Percentiles rank a stretch among this genome's conserved stretches.
These are phyloP conservation scores for Eupithecia centaureata DNA, from an alignment of 2,888 invertebrate species.

Conservation along the genomic window DNA sequence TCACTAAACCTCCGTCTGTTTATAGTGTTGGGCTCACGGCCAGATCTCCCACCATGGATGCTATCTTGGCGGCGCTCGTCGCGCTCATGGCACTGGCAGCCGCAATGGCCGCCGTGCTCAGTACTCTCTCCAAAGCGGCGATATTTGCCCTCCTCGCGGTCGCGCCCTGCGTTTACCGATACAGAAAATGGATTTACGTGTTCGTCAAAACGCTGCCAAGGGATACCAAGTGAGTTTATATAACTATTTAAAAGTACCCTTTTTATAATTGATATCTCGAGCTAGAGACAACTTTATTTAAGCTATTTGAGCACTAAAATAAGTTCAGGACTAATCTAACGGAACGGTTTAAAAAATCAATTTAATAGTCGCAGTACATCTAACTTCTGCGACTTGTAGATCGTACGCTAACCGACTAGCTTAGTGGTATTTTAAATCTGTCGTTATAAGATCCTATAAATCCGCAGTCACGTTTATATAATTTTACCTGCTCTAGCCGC, in stretches of 20 bases:
- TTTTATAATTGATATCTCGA: background rate
- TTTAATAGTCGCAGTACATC: background rate
- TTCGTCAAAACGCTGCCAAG: constrained; percentile 86
- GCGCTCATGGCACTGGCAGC: constrained; percentile 81
- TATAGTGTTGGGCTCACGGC: constrained; percentile 71
- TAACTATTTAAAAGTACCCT: background rate
- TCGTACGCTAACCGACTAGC: background rate
- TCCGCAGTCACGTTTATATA: background rate
- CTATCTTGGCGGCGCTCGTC: constrained; percentile 79
- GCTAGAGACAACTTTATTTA: background rate
- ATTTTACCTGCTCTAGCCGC: constrained; percentile 1
- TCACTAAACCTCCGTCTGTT: constrained; percentile 41
- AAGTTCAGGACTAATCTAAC: no score
- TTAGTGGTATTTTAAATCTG: background rate
- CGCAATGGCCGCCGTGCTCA: constrained; percentile 84
- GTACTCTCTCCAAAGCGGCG: constrained; percentile 87
- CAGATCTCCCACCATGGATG: constrained; percentile 72
- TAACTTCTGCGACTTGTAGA: background rate
- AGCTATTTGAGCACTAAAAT: no score
- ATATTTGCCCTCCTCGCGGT: constrained; percentile 86
- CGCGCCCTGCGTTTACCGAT: constrained; percentile 81
- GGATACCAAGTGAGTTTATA: constrained; percentile 86
- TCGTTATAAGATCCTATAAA: background rate
- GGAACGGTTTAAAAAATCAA: background rate
- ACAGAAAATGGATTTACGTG: constrained; percentile 84